Evolutionary conservation across 2,888 invertebrate genomes (phyloP).

Genomic region (Phragmatobia fuliginosa): DNA sequence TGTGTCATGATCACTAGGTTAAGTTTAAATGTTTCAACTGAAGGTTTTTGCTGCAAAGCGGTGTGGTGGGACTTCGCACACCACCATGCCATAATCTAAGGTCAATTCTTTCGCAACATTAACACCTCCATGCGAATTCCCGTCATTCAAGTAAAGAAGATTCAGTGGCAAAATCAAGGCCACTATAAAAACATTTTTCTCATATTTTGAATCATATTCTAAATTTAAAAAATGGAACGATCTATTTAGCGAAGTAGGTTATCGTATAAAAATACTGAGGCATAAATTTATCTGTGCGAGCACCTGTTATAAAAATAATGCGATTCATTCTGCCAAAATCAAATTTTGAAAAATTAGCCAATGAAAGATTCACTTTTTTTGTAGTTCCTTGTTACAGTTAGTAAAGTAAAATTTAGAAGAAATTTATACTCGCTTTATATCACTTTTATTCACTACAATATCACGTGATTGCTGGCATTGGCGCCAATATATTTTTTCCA

Average conservation of each 20-base stretch:
- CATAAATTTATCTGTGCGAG: conserved; percentile 25
- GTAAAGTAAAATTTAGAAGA: background rate
- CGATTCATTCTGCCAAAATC: conserved; percentile 11
- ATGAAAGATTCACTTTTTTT: background rate
- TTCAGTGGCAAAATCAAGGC: conserved; percentile 48
- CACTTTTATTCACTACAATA: background rate
- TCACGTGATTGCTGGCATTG: conserved; percentile 8
- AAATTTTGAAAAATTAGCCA: background rate
- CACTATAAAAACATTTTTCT: conserved; percentile 9
- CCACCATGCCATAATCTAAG: conserved; percentile 42
- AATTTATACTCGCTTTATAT: background rate
- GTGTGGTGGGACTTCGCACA: conserved; percentile 23
- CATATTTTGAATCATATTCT: conserved; percentile 12
- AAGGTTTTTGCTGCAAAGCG: conserved; percentile 44
- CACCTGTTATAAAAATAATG: conserved; percentile 24
- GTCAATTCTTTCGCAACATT: conserved; percentile 46
- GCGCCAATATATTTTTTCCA: conserved; percentile 11
- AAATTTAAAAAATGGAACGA: conserved; percentile 25
- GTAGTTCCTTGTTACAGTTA: background rate
- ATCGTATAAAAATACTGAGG: conserved; percentile 36
- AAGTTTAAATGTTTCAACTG: conserved; percentile 79
- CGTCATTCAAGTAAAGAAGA: conserved; percentile 21
- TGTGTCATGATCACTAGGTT: conserved; percentile 87
- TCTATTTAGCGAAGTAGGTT: conserved; percentile 40
- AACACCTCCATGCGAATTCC: conserved; percentile 39